phyloP scores from a whole-genome alignment of 2,888 invertebrate genomes.

The Flexamia atlantica region DNA sequence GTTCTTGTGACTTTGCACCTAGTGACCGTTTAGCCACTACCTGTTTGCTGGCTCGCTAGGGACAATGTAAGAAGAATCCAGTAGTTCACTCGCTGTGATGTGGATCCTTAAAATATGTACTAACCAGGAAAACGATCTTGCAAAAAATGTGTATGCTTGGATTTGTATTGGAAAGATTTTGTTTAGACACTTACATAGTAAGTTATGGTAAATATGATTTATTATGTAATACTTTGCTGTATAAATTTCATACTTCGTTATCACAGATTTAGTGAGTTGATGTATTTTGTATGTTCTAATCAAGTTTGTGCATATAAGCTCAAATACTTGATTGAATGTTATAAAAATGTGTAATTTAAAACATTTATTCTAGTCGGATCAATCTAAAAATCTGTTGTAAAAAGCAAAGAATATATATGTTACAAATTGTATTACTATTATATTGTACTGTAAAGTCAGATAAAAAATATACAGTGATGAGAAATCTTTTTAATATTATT shows the following conservation, averaged over 20 bases:
- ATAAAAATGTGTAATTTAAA: slow-evolving; percentile 11
- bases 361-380: slow-evolving; percentile 40
- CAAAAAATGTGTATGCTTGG: background rate
- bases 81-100: slow-evolving; percentile 18
- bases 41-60: background rate
- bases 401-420: background rate
- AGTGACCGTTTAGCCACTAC: background rate
- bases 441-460: slow-evolving; percentile 23
- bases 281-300: background rate
- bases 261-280: background rate
- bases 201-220: background rate
- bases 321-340: slow-evolving; percentile 30
- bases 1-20: background rate
- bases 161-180: slow-evolving; percentile 20
- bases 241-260: background rate
- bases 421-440: slow-evolving; percentile 17
- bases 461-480: slow-evolving; percentile 23
- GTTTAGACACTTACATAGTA: slow-evolving; percentile 9
- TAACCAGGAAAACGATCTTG: background rate
- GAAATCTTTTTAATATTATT: slow-evolving; percentile 19
- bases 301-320: slow-evolving; percentile 34
- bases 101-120: background rate
- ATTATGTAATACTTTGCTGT: background rate
- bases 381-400: slow-evolving; percentile 31
- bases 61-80: background rate